Evolutionary conservation across 2,797 vertebrate species (phyloP).

Genomic region (Premnoplex brunnescens): DNA sequence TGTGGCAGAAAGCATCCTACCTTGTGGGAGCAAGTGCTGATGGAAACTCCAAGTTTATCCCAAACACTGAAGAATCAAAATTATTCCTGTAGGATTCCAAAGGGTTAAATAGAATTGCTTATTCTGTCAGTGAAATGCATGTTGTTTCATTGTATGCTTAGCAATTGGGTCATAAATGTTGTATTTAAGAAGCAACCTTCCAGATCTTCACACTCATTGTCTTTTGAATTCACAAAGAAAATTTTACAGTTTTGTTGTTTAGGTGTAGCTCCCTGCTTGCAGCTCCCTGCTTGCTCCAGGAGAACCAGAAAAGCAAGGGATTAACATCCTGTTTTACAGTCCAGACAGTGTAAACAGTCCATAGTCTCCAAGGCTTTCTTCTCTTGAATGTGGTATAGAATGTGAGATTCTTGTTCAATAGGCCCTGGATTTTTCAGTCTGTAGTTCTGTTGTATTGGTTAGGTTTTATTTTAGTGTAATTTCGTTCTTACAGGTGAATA

Average conservation of each 20-base stretch:
- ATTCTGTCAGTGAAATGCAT: neutral
- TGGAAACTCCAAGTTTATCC: neutral
- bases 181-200: neutral
- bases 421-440: neutral
- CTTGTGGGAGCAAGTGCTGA: neutral
- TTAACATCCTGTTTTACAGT: neutral
- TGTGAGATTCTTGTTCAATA: neutral
- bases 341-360: neutral
- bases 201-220: neutral
- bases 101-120: neutral
- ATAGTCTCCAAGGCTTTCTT: neutral
- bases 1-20: neutral
- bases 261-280: neutral
- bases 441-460: neutral
- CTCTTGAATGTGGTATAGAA: neutral
- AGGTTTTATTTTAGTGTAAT: neutral
- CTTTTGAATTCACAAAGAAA: neutral
- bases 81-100: neutral
- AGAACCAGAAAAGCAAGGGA: neutral
- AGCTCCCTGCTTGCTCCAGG: neutral
- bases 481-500: constrained; percentile 34
- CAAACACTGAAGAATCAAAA: neutral
- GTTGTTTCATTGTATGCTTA: neutral
- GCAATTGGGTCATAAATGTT: neutral
- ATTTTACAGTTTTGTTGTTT: neutral